A percentile compares a stretch with the other conserved stretches of the same genome.
phyloP scores from a whole-genome alignment of 2,113 vertebrate genomes.

The Perognathus longimembris region DNA sequence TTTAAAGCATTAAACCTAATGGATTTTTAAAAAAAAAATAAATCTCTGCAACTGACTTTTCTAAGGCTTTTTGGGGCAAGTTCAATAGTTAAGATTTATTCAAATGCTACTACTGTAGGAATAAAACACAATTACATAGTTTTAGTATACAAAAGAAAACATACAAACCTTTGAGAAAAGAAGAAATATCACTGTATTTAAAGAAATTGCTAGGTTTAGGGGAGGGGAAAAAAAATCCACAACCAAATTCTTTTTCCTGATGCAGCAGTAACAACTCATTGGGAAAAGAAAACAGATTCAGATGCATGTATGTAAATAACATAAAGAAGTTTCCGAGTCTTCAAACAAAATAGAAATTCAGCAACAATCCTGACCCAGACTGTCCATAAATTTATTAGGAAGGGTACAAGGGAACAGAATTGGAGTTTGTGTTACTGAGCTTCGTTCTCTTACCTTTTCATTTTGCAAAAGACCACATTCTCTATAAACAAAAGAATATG shows the following conservation, averaged over 20 bases:
- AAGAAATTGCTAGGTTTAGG: constrained; percentile 78
- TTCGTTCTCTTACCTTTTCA: constrained; percentile 99
- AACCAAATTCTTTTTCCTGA: constrained; percentile 74
- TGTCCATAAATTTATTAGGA: constrained; percentile 88
- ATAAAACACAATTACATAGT: constrained; percentile 70
- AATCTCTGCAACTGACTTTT: constrained; percentile 80
- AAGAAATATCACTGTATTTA: constrained; percentile 80
- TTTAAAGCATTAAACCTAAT: constrained; percentile 46
- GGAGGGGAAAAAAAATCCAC: constrained; percentile 61
- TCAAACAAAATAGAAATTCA: constrained; percentile 88
- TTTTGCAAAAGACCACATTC: constrained; percentile 99
- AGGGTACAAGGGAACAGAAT: constrained; percentile 93
- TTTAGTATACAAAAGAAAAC: constrained; percentile 73
- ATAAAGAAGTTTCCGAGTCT: constrained; percentile 83
- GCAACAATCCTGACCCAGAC: constrained; percentile 86
- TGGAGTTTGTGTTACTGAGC: constrained; percentile 97
- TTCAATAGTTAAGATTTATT: constrained; percentile 78
- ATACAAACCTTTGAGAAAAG: constrained; percentile 86
- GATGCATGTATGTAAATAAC: constrained; percentile 76
- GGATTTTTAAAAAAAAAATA: not conserved
- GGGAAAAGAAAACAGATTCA: constrained; percentile 76
- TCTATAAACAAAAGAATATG: constrained; percentile 99
- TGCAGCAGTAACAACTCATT: constrained; percentile 70
- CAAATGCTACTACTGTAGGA: constrained; percentile 62
- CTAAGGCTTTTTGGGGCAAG: constrained; percentile 82